Conservation (phyloP, 2,797 vertebrate species). For the Sebastes minor region DNA sequence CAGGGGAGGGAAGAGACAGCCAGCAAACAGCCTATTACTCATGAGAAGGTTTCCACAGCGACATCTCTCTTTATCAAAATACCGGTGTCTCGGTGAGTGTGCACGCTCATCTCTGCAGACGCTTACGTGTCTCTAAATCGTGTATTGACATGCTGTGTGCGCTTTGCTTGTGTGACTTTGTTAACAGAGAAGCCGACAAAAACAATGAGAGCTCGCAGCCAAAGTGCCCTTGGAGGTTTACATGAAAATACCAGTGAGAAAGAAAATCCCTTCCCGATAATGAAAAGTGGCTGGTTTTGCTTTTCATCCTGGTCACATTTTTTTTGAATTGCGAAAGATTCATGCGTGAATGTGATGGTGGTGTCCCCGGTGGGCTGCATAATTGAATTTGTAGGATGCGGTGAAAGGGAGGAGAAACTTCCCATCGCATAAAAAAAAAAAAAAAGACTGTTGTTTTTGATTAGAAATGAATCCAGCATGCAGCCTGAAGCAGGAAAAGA, state of each 20-base stretch:
- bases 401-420: conserved; percentile 23
- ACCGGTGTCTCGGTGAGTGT: background rate
- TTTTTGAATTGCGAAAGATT: background rate
- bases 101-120: background rate
- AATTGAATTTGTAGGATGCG: conserved; percentile 34
- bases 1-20: conserved; percentile 11
- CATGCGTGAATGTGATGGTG: background rate
- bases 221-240: background rate
- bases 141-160: background rate
- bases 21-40: conserved; percentile 32
- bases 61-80: conserved; percentile 20
- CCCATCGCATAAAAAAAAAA: conserved; percentile 1
- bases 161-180: background rate
- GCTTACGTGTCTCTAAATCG: background rate
- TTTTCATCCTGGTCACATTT: conserved; percentile 12
- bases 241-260: background rate
- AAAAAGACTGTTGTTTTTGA: conserved; percentile 14
- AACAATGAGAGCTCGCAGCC: background rate
- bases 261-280: background rate
- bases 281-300: background rate
- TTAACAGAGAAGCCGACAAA: background rate
- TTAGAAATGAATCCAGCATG: background rate
- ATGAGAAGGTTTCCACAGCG: conserved; percentile 36
- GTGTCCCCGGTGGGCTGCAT: conserved; percentile 22
- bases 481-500: background rate